These are phyloP conservation scores for Epicauta chinensis DNA, from an alignment of 1,140 invertebrate species.

Conservation along the genomic window DNA sequence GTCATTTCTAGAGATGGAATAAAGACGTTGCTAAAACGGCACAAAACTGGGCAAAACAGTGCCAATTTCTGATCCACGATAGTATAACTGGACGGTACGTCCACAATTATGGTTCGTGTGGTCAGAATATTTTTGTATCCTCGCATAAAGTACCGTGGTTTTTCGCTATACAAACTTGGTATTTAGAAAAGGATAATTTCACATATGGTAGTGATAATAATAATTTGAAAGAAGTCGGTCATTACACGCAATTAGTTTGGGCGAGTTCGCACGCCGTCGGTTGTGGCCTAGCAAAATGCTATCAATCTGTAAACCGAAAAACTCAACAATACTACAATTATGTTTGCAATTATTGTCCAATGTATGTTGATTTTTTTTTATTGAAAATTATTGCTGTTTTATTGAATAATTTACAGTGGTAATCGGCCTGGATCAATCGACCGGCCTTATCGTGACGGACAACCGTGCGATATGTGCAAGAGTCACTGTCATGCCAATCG, in stretches of 20 bases:
- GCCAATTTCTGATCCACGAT: slow-evolving; percentile 64
- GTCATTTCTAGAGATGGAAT: slow-evolving; percentile 53
- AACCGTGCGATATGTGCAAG: slow-evolving; percentile 58
- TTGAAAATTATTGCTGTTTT: too few species aligned
- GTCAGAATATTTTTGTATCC: slow-evolving; percentile 80
- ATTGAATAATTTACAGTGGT: slow-evolving; percentile 67
- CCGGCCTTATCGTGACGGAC: slow-evolving; percentile 59
- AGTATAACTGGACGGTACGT: slow-evolving; percentile 57
- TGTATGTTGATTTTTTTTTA: slow-evolving; percentile 52
- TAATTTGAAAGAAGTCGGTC: slow-evolving; percentile 60
- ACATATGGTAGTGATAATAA: slow-evolving; percentile 59
- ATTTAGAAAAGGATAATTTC: slow-evolving; percentile 66
- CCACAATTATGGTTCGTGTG: slow-evolving; percentile 64
- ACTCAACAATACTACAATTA: slow-evolving; percentile 69
- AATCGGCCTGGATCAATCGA: slow-evolving; percentile 57
- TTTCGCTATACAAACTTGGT: slow-evolving; percentile 75
- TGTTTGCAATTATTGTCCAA: slow-evolving; percentile 83
- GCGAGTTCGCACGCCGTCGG: slow-evolving; percentile 70
- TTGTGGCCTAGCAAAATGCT: slow-evolving; percentile 67
- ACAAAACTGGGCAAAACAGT: slow-evolving; percentile 67
- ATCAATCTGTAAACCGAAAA: slow-evolving; percentile 42
- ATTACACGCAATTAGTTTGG: slow-evolving; percentile 83
- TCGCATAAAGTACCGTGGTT: slow-evolving; percentile 76
- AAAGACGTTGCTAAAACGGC: slow-evolving; percentile 59
- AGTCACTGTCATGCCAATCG: slow-evolving; percentile 55